phyloP scores from a whole-genome alignment of 2,113 vertebrate genomes.

The Chloroceryle aenea region DNA sequence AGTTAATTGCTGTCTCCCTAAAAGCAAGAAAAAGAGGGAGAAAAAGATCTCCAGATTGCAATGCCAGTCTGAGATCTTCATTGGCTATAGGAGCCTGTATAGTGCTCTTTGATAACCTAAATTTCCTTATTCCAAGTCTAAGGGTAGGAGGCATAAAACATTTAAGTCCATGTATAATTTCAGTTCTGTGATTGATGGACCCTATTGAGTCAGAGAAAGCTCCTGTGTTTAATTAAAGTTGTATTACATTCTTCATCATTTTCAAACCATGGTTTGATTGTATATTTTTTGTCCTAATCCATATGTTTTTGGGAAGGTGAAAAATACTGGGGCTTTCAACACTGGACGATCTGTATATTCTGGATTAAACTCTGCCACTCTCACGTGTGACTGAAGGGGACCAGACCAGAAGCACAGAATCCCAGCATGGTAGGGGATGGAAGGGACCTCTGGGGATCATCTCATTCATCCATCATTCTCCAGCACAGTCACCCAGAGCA shows the following conservation, averaged over 20 bases:
- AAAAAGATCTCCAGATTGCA: neutral
- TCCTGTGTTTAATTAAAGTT: neutral
- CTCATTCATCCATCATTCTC: too few relatives aligned
- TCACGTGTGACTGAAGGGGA: neutral
- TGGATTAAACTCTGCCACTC: neutral
- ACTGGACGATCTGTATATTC: neutral
- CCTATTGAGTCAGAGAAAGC: neutral
- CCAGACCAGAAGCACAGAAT: neutral
- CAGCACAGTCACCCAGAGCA: too few relatives aligned
- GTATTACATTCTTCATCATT: fast-evolving
- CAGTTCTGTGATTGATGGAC: neutral
- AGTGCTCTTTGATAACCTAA: neutral
- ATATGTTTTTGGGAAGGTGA: neutral
- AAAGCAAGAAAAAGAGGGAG: neutral
- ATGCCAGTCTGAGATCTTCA: neutral
- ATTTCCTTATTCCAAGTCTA: neutral
- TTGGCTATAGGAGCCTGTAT: neutral
- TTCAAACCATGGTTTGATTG: neutral
- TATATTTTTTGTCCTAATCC: neutral
- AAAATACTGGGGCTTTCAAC: neutral
- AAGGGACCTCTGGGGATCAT: too few relatives aligned
- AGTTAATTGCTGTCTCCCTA: neutral
- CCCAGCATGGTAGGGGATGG: too few relatives aligned
- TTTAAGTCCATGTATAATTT: neutral
- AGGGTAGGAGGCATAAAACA: neutral